Percentiles rank a stretch among this genome's conserved stretches.
Evolutionary conservation across 2,113 vertebrate genomes (phyloP).

Genomic region (Chunga burmeisteri): DNA sequence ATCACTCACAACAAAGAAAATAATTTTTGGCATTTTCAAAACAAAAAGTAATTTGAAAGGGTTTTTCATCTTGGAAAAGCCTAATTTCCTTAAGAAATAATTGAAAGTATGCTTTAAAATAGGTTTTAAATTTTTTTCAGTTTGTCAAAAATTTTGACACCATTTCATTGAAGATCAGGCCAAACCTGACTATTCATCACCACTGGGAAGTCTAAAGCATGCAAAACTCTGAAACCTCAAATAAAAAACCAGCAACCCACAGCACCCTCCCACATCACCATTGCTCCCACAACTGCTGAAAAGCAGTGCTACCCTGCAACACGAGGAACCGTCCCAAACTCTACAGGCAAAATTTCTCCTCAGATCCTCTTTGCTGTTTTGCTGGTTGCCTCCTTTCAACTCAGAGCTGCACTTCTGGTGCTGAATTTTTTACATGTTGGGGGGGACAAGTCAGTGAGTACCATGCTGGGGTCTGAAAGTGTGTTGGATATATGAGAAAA

Average conservation of each 20-base stretch:
- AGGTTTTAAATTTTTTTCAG: background rate
- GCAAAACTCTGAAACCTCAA: background rate
- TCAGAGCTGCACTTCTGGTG: background rate
- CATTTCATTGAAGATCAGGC: background rate
- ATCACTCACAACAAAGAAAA: background rate
- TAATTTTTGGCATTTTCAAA: background rate
- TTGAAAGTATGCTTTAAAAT: background rate
- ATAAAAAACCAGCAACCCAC: background rate
- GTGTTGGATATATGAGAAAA: background rate
- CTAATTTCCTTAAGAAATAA: background rate
- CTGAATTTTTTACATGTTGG: background rate
- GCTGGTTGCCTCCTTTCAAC: background rate
- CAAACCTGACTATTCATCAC: background rate
- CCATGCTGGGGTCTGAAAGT: background rate
- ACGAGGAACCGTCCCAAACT: accelerated
- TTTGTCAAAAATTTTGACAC: background rate
- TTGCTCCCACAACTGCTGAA: background rate
- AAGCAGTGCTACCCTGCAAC: background rate
- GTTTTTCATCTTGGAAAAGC: background rate
- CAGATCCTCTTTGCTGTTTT: background rate
- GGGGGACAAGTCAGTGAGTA: background rate
- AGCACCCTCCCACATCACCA: background rate
- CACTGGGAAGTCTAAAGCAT: background rate
- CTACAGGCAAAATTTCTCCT: background rate
- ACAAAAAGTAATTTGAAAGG: background rate